phyloP scores from a whole-genome alignment of 2,797 vertebrate genomes.

The Xerus rutilus region DNA sequence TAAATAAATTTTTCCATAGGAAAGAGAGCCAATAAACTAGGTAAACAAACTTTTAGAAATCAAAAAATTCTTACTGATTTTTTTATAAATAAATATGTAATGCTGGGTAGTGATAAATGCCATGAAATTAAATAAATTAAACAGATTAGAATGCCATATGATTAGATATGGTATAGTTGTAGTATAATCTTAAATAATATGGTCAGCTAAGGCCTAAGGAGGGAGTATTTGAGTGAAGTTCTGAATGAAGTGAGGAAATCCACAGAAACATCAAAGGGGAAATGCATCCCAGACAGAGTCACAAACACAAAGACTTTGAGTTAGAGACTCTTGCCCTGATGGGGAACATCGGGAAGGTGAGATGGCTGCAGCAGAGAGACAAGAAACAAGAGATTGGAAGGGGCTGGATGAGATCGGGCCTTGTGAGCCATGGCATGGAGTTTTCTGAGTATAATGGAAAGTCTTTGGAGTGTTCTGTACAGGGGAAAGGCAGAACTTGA shows the following conservation, averaged over 20 bases:
- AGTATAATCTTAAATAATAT: slow-evolving; percentile 36
- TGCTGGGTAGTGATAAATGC: background rate
- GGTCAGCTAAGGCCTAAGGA: background rate
- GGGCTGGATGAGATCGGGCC: background rate
- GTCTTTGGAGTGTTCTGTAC: background rate
- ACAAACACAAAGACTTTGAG: background rate
- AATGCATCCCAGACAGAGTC: background rate
- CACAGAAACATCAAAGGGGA: background rate
- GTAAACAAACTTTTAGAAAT: background rate
- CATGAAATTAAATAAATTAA: background rate
- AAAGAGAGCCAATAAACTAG: background rate
- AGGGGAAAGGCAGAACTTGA: background rate
- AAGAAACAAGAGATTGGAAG: background rate
- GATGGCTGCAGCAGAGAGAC: background rate
- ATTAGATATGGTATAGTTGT: background rate
- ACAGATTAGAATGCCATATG: background rate
- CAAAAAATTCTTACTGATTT: background rate
- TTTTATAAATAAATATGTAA: background rate
- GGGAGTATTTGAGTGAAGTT: background rate
- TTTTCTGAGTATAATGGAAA: background rate
- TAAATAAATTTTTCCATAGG: background rate
- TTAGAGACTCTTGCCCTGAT: background rate
- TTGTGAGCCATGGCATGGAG: background rate
- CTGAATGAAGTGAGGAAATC: slow-evolving; percentile 25
- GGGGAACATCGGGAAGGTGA: background rate